Evolutionary conservation across 23 tunicate genomes (phyloP).

Genomic region (Halocynthia roretzi): DNA sequence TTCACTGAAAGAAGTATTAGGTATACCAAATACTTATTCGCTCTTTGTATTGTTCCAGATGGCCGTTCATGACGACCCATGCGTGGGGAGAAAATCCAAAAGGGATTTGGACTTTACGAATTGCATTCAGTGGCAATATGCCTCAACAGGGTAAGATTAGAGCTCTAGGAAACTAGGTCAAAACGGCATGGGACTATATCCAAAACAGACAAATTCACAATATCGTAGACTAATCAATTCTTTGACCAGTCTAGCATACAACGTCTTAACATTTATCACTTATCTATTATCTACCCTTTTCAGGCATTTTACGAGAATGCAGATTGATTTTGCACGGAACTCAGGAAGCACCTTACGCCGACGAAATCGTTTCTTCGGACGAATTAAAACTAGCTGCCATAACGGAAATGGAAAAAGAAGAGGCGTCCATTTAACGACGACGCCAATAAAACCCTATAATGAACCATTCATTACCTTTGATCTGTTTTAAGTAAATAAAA

Average conservation of each 20-base stretch:
- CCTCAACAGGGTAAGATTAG: conserved; percentile 54
- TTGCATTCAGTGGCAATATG: conserved; percentile 46
- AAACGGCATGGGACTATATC: background rate
- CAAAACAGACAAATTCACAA: background rate
- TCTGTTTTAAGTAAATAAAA: too few relatives aligned
- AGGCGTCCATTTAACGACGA: conserved; percentile 1
- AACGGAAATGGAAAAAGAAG: conserved; percentile 76
- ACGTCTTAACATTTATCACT: background rate
- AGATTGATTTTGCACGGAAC: conserved; percentile 84
- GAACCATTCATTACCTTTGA: too few relatives aligned
- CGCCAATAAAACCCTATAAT: too few relatives aligned
- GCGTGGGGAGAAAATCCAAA: conserved; percentile 96
- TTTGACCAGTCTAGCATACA: background rate
- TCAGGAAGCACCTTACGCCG: conserved; percentile 81
- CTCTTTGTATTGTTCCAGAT: conserved; percentile 27
- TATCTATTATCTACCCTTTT: background rate
- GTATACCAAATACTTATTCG: background rate
- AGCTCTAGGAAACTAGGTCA: background rate
- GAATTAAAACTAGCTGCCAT: conserved; percentile 68
- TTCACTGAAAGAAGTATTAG: background rate
- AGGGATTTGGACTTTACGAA: conserved; percentile 71
- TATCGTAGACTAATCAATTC: background rate
- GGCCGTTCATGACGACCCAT: conserved; percentile 99
- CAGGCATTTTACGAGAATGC: conserved; percentile 61
- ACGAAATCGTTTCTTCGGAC: conserved; percentile 40